Base-by-base conservation (phyloP, 2,797 vertebrate genomes). In the Enteromius unitaeniatus region DNA sequence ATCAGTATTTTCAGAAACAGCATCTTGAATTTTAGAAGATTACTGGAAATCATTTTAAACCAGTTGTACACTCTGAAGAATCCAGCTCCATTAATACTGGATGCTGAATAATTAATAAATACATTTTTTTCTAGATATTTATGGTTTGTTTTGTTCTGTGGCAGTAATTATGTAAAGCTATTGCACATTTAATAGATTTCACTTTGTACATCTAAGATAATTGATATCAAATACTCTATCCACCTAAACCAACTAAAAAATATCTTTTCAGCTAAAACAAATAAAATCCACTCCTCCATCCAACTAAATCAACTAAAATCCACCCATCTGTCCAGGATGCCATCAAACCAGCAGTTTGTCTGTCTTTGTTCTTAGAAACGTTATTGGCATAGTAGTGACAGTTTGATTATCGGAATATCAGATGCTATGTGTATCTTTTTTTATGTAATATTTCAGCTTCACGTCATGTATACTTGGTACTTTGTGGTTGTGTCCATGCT, bases 1-100 rank as follows among this genome's bases (percentile, higher is more conserved):
- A 62, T 62, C 75, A 15, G 40, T 28, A 62, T 45, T 77, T 62
- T 15, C 75, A 45, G 37, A 62, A 77, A 28, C 37, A 19, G 15
- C 75, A 45, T 23, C 49, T 45, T 77, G 4, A 77, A 45, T 60
- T 37, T 60, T 55, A 77, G 7, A 60, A 45, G 4, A 45, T 26
- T n/a, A 62, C 10, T 40, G 9, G 3, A 76, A 76, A 60, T 26
- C 37, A 28, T 77, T n/a, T 62, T 62, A 77, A 77, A 45, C 3
- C 37, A 62, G 75, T 62, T 60, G 40, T 4, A 17, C 11, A 9
- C 10, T 31, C 19, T 3, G 6, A 76, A 26, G 14, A 42, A 26
- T 42, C 34, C 10, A 74, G 19, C 47, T 55, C 28, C n/a, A 45
- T 62, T 77, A 4, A 21, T 62, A 26, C 42, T 58, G 3, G 14